Base-by-base conservation (phyloP, 2,797 vertebrate genomes). In the Pangasius mekongensis region DNA sequence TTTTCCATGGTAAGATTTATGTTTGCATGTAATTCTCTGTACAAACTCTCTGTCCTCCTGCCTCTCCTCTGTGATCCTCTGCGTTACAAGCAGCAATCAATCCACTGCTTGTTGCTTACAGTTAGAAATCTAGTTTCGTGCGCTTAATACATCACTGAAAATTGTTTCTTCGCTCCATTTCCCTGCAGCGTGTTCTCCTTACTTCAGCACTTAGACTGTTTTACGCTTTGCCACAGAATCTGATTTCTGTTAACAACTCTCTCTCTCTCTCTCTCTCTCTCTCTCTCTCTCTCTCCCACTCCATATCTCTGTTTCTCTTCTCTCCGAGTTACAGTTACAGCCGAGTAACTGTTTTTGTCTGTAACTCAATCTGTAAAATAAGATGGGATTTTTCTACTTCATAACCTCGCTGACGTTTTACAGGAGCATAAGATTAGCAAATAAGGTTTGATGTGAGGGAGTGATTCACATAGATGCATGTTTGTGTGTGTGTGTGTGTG, bases 141-240 rank as follows among this genome's bases (percentile, higher is more conserved):
- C 11, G 8, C 22, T 67, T 83, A 83, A 83, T 83, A 62, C 90
- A 92, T 94, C 93, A 95, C 94, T 95, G 94, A 94, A 95, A 94
- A 94, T 91, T 91, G 92, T 90, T 89, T 92, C 92, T 83, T 83
- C 92, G 92, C 91, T 94, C 93, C 92, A 94, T 95, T 95, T 94
- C 60, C 91, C 84, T 86, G 90, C 91, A 92, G 90, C 94, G 93
- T 94, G 90, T 94, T 94, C 93, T 92, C 89, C 89, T 91, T 89
- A 91, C 93, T 94, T 94, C 93, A 94, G 94, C 94, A 52, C 91
- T 71, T 90, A 83, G 91, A 77, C 84, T 86, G 84, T 4, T 91
- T 87, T 91, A 92, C 89, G 90, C 88, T 93, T 91, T 89, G 93
- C 92, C 91, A 93, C 93, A 92, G 89, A 88, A 83, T 86, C 92